A percentile compares a stretch with the other conserved stretches of the same genome.
phyloP scores from a whole-genome alignment of 1,140 invertebrate genomes.

The Musca vetustissima region DNA sequence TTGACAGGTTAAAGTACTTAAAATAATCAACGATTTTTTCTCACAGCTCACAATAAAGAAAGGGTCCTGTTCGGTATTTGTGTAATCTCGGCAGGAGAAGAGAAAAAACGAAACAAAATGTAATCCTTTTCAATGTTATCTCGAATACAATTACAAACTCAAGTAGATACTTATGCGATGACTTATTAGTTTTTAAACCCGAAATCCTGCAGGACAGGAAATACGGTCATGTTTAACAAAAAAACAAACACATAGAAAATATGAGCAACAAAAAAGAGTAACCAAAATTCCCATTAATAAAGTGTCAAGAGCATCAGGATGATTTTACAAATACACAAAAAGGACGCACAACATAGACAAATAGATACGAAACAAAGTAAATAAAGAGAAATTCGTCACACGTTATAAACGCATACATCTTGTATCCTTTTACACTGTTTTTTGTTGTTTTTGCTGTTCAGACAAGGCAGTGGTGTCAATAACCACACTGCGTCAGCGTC shows the following conservation, averaged over 20 bases:
- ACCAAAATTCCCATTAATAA: constrained; percentile 12
- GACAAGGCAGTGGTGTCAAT: too few relatives aligned
- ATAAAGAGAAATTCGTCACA: constrained; percentile 13
- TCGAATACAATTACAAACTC: not conserved
- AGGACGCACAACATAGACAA: not conserved
- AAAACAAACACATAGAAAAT: not conserved
- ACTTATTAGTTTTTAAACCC: constrained; percentile 2
- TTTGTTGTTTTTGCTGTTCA: too few relatives aligned
- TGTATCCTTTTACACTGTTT: not conserved
- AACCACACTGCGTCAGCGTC: too few relatives aligned
- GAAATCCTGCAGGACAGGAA: not conserved
- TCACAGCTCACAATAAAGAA: too few relatives aligned
- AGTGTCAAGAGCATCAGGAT: constrained; percentile 19
- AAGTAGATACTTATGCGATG: not conserved
- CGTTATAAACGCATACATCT: constrained; percentile 18
- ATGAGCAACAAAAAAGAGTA: not conserved
- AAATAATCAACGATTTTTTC: too few relatives aligned
- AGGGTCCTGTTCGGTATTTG: not conserved
- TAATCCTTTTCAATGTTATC: not conserved
- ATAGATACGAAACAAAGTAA: too few relatives aligned
- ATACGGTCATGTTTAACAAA: not conserved
- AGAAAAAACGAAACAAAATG: not conserved
- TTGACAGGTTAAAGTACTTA: too few relatives aligned
- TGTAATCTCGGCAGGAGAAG: not conserved
- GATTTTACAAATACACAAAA: not conserved